Evolutionary conservation across 2,113 vertebrate genomes (phyloP).

Genomic region (Zosterops hypoxanthus): DNA sequence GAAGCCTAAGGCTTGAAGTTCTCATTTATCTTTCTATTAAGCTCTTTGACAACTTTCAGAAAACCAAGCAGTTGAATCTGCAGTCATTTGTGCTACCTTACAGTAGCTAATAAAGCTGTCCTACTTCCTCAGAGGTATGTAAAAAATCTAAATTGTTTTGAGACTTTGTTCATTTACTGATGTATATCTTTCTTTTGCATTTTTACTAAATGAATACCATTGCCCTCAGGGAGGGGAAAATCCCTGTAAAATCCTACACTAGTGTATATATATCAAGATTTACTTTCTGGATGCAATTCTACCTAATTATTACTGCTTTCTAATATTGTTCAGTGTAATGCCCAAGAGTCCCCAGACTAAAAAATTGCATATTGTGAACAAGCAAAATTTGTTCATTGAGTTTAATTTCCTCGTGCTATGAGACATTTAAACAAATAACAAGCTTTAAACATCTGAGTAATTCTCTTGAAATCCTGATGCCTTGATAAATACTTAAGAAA

Average conservation of each 20-base stretch:
- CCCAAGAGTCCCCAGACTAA: neutral
- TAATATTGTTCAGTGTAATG: neutral
- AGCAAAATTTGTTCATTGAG: neutral
- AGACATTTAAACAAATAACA: neutral
- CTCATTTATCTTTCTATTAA: constrained; percentile 23
- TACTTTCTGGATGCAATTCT: neutral
- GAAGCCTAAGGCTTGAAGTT: neutral
- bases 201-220: neutral
- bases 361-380: neutral
- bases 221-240: neutral
- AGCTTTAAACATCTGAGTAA: neutral
- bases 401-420: neutral
- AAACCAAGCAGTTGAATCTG: neutral
- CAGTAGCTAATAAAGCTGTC: neutral
- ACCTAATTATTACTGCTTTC: neutral
- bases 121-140: neutral
- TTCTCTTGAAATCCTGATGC: neutral
- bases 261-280: neutral
- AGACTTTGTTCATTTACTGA: neutral
- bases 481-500: neutral
- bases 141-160: neutral
- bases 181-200: neutral
- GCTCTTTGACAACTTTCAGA: constrained; percentile 8
- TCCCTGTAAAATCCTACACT: neutral
- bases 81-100: neutral